Conservation (phyloP, 2,797 vertebrate genomes). For the Manis crassicaudata region DNA sequence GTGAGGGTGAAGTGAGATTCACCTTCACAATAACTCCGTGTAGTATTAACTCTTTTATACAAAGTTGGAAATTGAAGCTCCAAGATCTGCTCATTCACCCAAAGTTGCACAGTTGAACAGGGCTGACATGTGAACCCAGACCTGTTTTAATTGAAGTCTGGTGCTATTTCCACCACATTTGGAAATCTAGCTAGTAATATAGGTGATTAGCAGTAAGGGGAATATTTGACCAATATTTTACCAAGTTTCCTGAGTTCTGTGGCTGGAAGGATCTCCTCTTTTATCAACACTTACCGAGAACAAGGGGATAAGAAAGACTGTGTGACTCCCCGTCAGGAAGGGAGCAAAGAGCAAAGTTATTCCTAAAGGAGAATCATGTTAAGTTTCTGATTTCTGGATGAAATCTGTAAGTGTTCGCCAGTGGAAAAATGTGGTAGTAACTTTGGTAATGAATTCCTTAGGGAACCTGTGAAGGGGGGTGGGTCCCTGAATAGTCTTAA, state of each 20-base stretch:
- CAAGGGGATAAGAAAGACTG: not conserved
- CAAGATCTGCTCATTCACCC: not conserved
- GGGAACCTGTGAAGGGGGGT: not conserved
- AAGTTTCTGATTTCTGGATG: not conserved
- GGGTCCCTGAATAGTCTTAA: not conserved
- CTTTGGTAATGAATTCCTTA: not conserved
- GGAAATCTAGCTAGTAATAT: not conserved
- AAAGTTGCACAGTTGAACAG: not conserved
- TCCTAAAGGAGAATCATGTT: not conserved
- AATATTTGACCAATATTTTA: not conserved
- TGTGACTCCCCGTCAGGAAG: not conserved
- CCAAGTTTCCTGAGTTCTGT: not conserved
- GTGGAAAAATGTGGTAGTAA: not conserved
- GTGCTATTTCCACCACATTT: not conserved
- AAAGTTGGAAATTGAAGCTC: not conserved
- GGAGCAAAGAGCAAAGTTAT: not conserved
- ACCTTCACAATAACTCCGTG: not conserved
- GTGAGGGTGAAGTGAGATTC: no score
- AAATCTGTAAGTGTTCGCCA: not conserved
- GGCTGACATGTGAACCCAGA: not conserved
- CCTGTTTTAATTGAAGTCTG: not conserved
- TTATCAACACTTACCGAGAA: not conserved
- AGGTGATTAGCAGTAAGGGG: not conserved
- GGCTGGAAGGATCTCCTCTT: not conserved
- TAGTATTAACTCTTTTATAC: not conserved